phyloP scores from a whole-genome alignment of 2,113 vertebrate species.

The Tenebrosternarchus preto region DNA sequence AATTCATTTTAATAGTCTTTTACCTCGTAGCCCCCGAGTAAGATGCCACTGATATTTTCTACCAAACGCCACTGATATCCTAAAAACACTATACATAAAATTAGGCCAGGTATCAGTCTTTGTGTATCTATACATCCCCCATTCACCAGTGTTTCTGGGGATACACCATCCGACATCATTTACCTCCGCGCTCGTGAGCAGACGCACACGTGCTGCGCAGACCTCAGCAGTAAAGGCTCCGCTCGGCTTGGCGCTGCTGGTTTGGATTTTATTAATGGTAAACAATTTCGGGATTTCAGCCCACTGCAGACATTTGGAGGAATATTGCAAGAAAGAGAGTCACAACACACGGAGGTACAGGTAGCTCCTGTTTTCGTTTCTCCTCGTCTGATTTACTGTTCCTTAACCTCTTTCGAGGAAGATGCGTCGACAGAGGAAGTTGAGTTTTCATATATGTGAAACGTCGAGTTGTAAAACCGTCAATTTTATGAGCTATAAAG shows the following conservation, averaged over 20 bases:
- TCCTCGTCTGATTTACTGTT: slow-evolving; percentile 57
- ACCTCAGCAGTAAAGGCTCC: slow-evolving; percentile 46
- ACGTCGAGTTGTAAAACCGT: not conserved
- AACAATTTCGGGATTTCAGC: slow-evolving; percentile 46
- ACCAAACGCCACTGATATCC: slow-evolving; percentile 5
- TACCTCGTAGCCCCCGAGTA: too few relatives aligned
- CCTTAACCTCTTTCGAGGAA: slow-evolving; percentile 39
- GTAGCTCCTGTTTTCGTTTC: slow-evolving; percentile 54
- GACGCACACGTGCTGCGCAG: slow-evolving; percentile 68
- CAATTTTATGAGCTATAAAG: not conserved
- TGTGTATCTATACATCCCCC: slow-evolving; percentile 6
- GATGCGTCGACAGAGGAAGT: not conserved
- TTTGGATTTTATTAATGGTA: slow-evolving; percentile 67
- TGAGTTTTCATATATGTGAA: not conserved
- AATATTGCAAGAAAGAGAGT: not conserved
- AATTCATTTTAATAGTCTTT: too few relatives aligned
- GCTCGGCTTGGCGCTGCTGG: slow-evolving; percentile 52
- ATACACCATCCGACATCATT: slow-evolving; percentile 46
- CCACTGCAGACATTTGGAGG: not conserved
- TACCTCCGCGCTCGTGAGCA: not conserved
- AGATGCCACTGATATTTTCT: not conserved
- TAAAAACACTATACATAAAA: slow-evolving; percentile 17
- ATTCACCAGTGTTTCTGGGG: slow-evolving; percentile 24
- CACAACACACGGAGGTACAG: slow-evolving; percentile 31
- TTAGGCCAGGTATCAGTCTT: not conserved